A percentile compares a stretch with the other conserved stretches of the same genome.
phyloP scores from a whole-genome alignment of 1,140 invertebrate species.

The Drosophila elegans region DNA sequence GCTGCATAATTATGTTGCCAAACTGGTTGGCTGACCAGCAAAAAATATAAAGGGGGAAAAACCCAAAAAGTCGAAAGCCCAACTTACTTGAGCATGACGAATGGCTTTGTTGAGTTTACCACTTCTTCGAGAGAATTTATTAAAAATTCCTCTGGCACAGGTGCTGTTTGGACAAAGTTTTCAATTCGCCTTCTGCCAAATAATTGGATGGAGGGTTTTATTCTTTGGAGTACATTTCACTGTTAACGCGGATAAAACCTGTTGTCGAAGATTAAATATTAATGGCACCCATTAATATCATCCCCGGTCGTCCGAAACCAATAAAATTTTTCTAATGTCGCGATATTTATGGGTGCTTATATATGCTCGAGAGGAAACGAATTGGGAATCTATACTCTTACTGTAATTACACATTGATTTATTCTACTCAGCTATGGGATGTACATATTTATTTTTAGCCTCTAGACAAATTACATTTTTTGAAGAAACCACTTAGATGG shows the following conservation, averaged over 20 bases:
- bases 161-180: slow-evolving; percentile 50
- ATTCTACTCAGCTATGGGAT: slow-evolving; percentile 8
- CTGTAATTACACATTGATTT: slow-evolving; percentile 35
- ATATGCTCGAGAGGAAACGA: slow-evolving; percentile 40
- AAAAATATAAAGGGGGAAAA: slow-evolving; percentile 17
- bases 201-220: slow-evolving; percentile 34
- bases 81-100: slow-evolving; percentile 68
- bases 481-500: slow-evolving; percentile 18
- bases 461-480: neutral
- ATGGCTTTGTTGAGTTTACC: slow-evolving; percentile 64
- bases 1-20: slow-evolving; percentile 60
- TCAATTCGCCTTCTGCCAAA: slow-evolving; percentile 28
- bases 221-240: neutral
- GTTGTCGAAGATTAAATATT: slow-evolving; percentile 57
- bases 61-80: slow-evolving; percentile 43
- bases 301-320: slow-evolving; percentile 48
- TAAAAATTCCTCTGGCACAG: slow-evolving; percentile 51
- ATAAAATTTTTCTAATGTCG: slow-evolving; percentile 66
- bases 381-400: slow-evolving; percentile 43
- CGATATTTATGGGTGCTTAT: slow-evolving; percentile 65
- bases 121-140: slow-evolving; percentile 53
- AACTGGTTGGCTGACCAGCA: slow-evolving; percentile 60
- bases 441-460: slow-evolving; percentile 4
- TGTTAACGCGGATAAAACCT: slow-evolving; percentile 34
- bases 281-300: slow-evolving; percentile 40